phyloP scores from a whole-genome alignment of 2,888 invertebrate genomes.

The Andrena flavipes region DNA sequence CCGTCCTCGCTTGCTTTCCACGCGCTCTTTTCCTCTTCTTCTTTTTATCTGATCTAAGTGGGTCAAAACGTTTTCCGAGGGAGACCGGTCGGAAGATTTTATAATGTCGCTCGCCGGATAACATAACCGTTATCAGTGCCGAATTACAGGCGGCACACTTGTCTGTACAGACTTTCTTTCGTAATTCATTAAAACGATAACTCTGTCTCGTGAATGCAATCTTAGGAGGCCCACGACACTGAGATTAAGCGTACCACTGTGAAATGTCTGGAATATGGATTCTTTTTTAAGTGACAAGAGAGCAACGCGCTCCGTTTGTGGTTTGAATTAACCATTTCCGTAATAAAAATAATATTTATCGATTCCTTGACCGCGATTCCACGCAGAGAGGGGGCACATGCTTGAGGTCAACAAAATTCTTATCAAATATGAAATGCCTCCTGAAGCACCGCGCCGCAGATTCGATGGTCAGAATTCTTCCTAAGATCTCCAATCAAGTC shows the following conservation, averaged over 20 bases:
- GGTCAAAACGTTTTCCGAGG: not conserved
- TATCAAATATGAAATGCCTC: not conserved
- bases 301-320: not conserved
- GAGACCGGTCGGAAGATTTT: constrained; percentile 17
- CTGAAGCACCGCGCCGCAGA: not conserved
- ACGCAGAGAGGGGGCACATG: not conserved
- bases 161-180: not conserved
- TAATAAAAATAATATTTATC: not conserved
- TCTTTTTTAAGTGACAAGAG: not conserved
- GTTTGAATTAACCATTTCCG: not conserved
- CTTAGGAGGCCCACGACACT: not conserved
- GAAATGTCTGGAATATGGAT: not conserved
- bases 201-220: not conserved
- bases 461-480: not conserved
- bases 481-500: not conserved
- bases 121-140: constrained; percentile 26
- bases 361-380: not conserved
- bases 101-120: not conserved
- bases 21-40: too few relatives aligned
- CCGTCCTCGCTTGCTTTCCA: not conserved
- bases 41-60: constrained; percentile 18
- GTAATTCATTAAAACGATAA: not conserved
- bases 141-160: not conserved
- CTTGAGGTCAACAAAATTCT: not conserved
- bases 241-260: not conserved